Percentiles rank a stretch among this genome's conserved stretches.
Evolutionary conservation across 2,797 vertebrate species (phyloP).

Genomic region (Selene dorsalis): DNA sequence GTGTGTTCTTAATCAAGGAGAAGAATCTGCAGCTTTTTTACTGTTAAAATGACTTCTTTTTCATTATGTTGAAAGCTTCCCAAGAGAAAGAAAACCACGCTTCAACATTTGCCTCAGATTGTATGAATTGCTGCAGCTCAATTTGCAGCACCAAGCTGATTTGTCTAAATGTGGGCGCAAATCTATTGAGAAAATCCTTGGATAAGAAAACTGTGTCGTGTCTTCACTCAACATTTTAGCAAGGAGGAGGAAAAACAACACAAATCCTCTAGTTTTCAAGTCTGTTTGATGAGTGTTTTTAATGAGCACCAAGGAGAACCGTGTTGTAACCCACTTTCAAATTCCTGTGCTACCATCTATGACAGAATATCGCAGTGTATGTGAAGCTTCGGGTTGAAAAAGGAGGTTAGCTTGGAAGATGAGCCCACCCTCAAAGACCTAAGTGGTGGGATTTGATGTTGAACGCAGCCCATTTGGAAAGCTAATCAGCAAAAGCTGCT

Average conservation of each 20-base stretch:
- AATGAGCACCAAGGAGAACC: conserved; percentile 46
- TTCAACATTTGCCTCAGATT: conserved; percentile 22
- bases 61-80: conserved; percentile 15
- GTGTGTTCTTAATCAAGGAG: conserved; percentile 16
- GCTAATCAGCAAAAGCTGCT: conserved; percentile 26
- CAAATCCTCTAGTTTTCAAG: conserved; percentile 16
- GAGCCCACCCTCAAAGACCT: conserved; percentile 25
- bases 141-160: conserved; percentile 6
- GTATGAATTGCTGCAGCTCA: not conserved
- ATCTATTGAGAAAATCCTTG: conserved; percentile 7
- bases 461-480: conserved; percentile 28
- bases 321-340: conserved; percentile 39
- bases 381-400: conserved; percentile 1
- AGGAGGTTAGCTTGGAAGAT: conserved; percentile 11
- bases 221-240: conserved; percentile 18
- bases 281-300: conserved; percentile 51
- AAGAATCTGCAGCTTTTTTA: conserved; percentile 31
- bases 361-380: conserved; percentile 5
- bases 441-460: conserved; percentile 29
- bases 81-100: not conserved
- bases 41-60: not conserved
- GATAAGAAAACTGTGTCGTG: not conserved
- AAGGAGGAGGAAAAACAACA: conserved; percentile 21
- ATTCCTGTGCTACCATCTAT: conserved; percentile 10
- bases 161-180: conserved; percentile 11